Percentiles rank a stretch among this genome's conserved stretches.
Evolutionary conservation across 2,113 vertebrate species (phyloP).

Genomic region (Mobula birostris): DNA sequence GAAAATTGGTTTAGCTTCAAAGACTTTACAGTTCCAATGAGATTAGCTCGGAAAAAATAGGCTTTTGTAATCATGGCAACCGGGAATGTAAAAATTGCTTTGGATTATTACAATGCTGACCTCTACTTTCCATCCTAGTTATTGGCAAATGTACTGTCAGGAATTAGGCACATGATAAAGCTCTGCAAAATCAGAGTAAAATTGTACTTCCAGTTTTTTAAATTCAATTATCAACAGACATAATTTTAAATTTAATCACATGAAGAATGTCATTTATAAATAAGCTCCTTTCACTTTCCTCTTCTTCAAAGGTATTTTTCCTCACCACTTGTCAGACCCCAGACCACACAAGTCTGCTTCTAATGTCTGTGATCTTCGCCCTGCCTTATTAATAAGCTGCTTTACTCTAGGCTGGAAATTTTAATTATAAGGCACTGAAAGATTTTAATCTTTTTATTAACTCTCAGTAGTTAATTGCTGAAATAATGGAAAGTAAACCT

Average conservation of each 20-base stretch:
- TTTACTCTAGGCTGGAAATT: not conserved
- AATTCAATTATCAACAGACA: not conserved
- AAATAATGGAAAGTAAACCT: not conserved
- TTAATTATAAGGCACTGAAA: not conserved
- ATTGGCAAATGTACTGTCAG: not conserved
- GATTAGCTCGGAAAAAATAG: constrained; percentile 5
- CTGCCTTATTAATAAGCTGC: not conserved
- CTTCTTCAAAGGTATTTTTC: not conserved
- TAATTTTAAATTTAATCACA: not conserved
- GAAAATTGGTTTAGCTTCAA: not conserved
- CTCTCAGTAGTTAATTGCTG: not conserved
- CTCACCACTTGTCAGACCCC: not conserved
- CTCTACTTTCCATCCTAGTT: constrained; percentile 18
- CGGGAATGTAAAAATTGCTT: not conserved
- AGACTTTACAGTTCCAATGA: not conserved
- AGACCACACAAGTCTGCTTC: not conserved
- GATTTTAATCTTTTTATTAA: constrained; percentile 12
- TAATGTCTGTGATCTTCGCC: not conserved
- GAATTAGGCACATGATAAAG: not conserved
- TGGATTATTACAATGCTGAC: not conserved
- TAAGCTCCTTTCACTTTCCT: not conserved
- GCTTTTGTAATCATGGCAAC: not conserved
- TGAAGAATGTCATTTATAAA: not conserved
- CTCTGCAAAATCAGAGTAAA: not conserved
- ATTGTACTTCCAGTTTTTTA: not conserved